A percentile compares a stretch with the other conserved stretches of the same genome.
phyloP scores from a whole-genome alignment of 2,888 invertebrate genomes.

The Phytoseiulus persimilis region DNA sequence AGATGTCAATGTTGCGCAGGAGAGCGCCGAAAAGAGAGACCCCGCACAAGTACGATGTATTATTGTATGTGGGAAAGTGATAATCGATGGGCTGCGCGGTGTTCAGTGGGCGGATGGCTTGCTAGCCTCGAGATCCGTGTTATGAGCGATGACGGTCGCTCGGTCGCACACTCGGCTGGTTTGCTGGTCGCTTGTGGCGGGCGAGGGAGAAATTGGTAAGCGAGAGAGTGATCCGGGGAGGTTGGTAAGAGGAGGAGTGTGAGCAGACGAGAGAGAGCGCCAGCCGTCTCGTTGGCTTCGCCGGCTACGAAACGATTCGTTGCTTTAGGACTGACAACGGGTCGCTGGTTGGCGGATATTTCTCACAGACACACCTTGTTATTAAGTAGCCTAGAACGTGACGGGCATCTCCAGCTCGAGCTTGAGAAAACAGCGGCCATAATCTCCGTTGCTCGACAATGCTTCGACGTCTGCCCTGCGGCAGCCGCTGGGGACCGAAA shows the following conservation, averaged over 20 bases:
- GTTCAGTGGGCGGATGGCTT: neutral
- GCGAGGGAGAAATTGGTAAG: neutral
- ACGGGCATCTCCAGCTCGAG: neutral
- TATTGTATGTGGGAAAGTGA: neutral
- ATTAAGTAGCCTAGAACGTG: constrained; percentile 5
- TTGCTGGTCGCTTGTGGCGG: neutral
- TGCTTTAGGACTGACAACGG: neutral
- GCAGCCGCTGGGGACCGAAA: neutral
- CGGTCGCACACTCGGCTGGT: too few species aligned
- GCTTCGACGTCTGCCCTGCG: neutral
- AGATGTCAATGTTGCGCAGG: neutral
- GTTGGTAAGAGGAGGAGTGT: neutral
- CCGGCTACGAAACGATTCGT: neutral
- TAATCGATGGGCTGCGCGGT: neutral
- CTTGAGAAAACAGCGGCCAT: neutral
- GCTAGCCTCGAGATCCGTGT: neutral
- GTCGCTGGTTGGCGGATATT: neutral
- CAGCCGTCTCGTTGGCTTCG: neutral
- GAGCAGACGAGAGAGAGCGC: neutral
- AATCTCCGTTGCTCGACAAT: neutral
- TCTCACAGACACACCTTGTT: neutral
- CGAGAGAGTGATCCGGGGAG: neutral
- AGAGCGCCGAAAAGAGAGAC: neutral
- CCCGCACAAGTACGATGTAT: neutral
- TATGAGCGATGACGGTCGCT: neutral